Percentiles rank a stretch among this genome's conserved stretches.
Evolutionary conservation across 1,140 invertebrate species (phyloP).

Genomic region (Brevipalpus yothersi): DNA sequence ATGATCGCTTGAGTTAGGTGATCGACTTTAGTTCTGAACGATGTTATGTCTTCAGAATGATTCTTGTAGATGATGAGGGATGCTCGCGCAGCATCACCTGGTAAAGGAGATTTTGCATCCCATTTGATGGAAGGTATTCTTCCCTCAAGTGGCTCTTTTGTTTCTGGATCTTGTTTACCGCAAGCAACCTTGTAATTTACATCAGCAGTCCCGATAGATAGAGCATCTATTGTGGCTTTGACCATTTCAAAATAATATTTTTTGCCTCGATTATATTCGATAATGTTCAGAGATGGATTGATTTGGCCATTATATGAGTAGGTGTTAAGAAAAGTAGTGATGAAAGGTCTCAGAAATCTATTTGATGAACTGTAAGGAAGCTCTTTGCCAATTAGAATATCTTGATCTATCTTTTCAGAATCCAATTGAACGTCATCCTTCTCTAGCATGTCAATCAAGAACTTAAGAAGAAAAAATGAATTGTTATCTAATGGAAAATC

Average conservation of each 20-base stretch:
- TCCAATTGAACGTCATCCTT: neutral
- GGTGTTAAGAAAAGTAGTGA: neutral
- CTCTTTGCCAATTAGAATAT: neutral
- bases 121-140: neutral
- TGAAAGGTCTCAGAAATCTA: neutral
- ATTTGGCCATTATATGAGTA: neutral
- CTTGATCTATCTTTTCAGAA: neutral
- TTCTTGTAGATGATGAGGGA: neutral
- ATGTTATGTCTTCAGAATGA: no score
- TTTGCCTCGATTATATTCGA: neutral
- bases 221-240: neutral
- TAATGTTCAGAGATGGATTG: neutral
- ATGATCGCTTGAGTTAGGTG: no score
- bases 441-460: neutral
- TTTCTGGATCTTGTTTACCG: neutral
- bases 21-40: no score
- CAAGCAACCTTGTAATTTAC: neutral
- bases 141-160: neutral
- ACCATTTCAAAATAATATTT: neutral
- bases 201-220: neutral
- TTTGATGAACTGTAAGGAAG: neutral
- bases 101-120: neutral
- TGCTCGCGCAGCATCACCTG: neutral
- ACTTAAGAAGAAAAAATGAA: neutral
- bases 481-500: neutral